phyloP scores from a whole-genome alignment of 2,888 invertebrate genomes.

The Drosophila multiciliata region DNA sequence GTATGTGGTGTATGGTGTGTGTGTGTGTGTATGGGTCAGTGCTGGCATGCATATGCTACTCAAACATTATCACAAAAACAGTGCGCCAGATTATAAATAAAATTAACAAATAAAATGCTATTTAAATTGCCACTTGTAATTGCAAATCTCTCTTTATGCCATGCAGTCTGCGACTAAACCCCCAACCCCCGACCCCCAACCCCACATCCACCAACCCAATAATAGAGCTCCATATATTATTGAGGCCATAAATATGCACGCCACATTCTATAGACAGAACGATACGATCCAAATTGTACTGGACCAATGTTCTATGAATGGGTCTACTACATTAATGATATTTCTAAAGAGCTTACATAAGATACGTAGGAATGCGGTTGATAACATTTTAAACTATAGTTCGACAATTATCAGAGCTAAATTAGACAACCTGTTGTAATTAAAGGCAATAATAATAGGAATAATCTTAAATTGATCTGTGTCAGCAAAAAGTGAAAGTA shows the following conservation, averaged over 20 bases:
- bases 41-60: constrained; percentile 56
- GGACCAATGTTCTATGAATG: constrained; percentile 26
- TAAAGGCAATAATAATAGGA: constrained; percentile 1
- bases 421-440: constrained; percentile 23
- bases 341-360: constrained; percentile 26
- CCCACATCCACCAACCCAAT: background rate
- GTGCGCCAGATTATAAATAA: constrained; percentile 65
- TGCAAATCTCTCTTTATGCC: constrained; percentile 51
- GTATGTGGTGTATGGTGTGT: constrained; percentile 12
- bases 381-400: constrained; percentile 20
- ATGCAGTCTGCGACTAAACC: background rate
- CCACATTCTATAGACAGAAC: constrained; percentile 30
- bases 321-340: constrained; percentile 27
- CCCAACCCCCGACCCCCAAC: background rate
- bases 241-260: constrained; percentile 61
- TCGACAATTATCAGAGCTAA: constrained; percentile 8
- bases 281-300: constrained; percentile 25
- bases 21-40: constrained; percentile 20
- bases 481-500: background rate
- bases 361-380: constrained; percentile 45
- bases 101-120: constrained; percentile 71
- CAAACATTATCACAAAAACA: constrained; percentile 55
- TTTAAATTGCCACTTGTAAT: constrained; percentile 75
- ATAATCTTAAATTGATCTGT: background rate
- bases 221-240: constrained; percentile 45